Conservation (phyloP, 1,140 invertebrate genomes). For the Drosophila lowei region DNA sequence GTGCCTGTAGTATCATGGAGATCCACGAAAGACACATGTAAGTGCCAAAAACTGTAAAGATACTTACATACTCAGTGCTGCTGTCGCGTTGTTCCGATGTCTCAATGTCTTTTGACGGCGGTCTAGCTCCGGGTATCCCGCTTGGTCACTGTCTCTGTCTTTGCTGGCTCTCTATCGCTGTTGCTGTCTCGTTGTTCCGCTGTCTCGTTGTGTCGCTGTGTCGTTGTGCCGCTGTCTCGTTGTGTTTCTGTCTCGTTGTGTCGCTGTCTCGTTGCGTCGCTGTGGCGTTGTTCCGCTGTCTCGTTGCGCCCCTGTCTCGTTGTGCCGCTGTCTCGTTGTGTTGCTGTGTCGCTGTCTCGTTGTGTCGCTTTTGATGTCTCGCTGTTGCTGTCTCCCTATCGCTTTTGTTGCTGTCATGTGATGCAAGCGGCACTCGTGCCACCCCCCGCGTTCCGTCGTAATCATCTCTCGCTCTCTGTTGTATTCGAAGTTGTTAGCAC, state of each 20-base stretch:
- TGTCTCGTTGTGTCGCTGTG: neutral
- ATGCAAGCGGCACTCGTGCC: conserved; percentile 25
- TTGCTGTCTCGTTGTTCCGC: too few species aligned
- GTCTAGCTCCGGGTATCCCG: neutral
- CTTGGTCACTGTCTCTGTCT: neutral
- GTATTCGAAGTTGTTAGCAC: conserved; percentile 28
- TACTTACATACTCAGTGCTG: too few species aligned
- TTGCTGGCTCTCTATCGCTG: too few species aligned
- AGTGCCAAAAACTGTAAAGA: too few species aligned
- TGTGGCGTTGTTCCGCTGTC: neutral
- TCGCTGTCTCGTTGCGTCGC: too few species aligned
- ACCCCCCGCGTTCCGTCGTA: neutral
- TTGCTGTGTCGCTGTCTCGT: too few species aligned
- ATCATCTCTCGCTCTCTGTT: conserved; percentile 10
- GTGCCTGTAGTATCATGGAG: too few species aligned
- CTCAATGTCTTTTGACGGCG: too few species aligned
- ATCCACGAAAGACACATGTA: too few species aligned
- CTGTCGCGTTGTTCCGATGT: too few species aligned
- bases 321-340: neutral
- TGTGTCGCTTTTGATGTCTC: too few species aligned
- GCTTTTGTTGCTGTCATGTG: conserved; percentile 16
- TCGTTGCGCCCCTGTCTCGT: neutral
- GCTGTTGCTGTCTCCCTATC: neutral
- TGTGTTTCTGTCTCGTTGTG: neutral
- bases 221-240: neutral